phyloP scores from a whole-genome alignment of 2,888 invertebrate species.

The Orchestes rusci region DNA sequence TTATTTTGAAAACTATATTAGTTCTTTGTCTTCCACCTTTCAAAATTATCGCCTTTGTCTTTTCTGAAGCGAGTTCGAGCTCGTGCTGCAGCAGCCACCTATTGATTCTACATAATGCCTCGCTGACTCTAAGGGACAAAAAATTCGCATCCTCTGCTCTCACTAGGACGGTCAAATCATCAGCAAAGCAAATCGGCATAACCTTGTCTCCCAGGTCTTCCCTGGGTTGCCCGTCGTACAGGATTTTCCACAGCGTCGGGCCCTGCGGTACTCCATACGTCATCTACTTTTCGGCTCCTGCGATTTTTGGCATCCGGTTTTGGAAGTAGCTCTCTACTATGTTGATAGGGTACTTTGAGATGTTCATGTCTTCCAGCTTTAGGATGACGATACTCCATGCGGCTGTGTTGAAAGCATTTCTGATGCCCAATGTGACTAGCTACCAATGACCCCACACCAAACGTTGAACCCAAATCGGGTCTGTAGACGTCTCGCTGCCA shows the following conservation, averaged over 20 bases:
- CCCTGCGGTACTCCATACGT: not conserved
- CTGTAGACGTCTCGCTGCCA: no score
- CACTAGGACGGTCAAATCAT: not conserved
- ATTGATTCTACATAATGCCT: not conserved
- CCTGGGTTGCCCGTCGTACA: not conserved
- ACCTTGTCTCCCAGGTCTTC: not conserved
- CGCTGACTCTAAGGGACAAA: not conserved
- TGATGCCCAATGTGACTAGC: no score
- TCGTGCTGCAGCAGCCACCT: not conserved
- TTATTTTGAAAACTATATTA: no score
- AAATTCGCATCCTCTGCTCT: not conserved
- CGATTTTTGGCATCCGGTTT: not conserved
- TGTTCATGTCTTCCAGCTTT: no score
- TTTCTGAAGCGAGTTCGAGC: not conserved
- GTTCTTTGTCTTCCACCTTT: not conserved
- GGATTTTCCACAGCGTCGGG: not conserved
- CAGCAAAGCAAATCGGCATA: not conserved
- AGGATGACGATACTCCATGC: no score
- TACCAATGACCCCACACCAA: no score
- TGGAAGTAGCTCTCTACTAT: not conserved
- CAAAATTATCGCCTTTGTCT: not conserved
- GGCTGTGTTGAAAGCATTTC: no score
- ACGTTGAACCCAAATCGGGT: no score
- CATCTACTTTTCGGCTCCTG: not conserved
- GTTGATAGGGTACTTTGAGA: not conserved